Evolutionary conservation across 37 sponge, comb jelly and placozoan genomes (phyloP).

Genomic region (Geodia barretti): DNA sequence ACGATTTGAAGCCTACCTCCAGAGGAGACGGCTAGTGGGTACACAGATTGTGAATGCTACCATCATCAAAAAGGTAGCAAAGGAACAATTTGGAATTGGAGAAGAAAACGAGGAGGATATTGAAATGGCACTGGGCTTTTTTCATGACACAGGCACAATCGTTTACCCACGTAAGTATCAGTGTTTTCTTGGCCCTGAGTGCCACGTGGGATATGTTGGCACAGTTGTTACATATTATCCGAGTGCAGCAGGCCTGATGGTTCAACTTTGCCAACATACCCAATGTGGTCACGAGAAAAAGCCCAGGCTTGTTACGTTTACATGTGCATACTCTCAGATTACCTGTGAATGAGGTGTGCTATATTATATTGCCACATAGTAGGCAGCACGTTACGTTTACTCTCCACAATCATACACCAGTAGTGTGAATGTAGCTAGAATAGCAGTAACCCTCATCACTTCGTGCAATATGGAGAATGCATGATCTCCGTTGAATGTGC

Average conservation of each 20-base stretch:
- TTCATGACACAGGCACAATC: slow-evolving; percentile 51
- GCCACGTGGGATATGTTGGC: no score
- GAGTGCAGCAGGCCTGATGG: no score
- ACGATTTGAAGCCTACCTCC: slow-evolving; percentile 18
- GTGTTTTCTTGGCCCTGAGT: no score
- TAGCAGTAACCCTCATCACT: no score
- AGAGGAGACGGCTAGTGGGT: background rate
- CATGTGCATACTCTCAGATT: background rate
- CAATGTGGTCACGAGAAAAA: background rate
- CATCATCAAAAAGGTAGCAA: background rate
- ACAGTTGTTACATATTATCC: no score
- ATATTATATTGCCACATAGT: background rate
- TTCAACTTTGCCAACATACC: no score
- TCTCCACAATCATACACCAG: no score
- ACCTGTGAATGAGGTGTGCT: background rate
- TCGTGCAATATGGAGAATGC: no score
- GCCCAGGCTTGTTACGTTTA: background rate
- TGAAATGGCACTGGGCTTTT: slow-evolving; percentile 31
- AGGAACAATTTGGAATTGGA: background rate
- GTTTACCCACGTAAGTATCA: slow-evolving; percentile 29
- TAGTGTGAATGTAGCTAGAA: no score
- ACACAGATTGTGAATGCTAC: background rate
- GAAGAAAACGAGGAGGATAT: background rate
- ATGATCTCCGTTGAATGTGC: no score
- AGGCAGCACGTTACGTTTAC: no score